These are phyloP conservation scores for Dyspetes luteomarginatus DNA, from an alignment of 2,888 invertebrate species.

Conservation along the genomic window DNA sequence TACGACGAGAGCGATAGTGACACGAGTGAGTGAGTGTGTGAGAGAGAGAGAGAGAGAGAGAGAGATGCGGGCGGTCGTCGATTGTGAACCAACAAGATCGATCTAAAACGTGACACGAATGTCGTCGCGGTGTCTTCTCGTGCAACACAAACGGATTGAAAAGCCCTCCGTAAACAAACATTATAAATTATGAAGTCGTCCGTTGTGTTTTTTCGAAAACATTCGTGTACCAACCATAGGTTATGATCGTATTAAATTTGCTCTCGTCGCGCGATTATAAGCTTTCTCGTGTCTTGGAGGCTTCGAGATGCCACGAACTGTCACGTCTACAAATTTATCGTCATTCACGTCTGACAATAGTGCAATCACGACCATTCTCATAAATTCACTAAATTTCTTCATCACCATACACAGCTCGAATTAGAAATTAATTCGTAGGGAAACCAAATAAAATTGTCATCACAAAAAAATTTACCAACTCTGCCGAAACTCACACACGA, in stretches of 20 bases:
- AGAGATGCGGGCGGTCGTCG: slow-evolving; percentile 58
- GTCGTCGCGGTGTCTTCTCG: slow-evolving; percentile 13
- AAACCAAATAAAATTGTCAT: neutral
- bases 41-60: slow-evolving; percentile 3
- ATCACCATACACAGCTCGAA: neutral
- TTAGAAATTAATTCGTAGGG: neutral
- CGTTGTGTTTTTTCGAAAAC: slow-evolving; percentile 11
- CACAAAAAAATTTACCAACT: neutral
- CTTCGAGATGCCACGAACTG: slow-evolving; percentile 47
- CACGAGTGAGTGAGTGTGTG: neutral
- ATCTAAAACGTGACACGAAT: slow-evolving; percentile 36
- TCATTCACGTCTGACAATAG: slow-evolving; percentile 21
- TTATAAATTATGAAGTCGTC: slow-evolving; percentile 47
- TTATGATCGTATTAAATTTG: slow-evolving; percentile 40
- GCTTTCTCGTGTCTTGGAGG: slow-evolving; percentile 42
- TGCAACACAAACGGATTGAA: neutral
- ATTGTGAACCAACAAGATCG: slow-evolving; percentile 43
- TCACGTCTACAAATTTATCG: slow-evolving; percentile 38
- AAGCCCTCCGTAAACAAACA: neutral
- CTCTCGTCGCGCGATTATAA: slow-evolving; percentile 25
- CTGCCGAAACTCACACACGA: no score
- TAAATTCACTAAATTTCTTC: neutral
- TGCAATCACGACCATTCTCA: neutral
- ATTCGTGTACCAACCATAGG: slow-evolving; percentile 39
- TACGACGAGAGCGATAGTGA: neutral